A percentile compares a stretch with the other conserved stretches of the same genome.
Conservation (phyloP, 2,113 vertebrate species). For the Arothron firmamentum region DNA sequence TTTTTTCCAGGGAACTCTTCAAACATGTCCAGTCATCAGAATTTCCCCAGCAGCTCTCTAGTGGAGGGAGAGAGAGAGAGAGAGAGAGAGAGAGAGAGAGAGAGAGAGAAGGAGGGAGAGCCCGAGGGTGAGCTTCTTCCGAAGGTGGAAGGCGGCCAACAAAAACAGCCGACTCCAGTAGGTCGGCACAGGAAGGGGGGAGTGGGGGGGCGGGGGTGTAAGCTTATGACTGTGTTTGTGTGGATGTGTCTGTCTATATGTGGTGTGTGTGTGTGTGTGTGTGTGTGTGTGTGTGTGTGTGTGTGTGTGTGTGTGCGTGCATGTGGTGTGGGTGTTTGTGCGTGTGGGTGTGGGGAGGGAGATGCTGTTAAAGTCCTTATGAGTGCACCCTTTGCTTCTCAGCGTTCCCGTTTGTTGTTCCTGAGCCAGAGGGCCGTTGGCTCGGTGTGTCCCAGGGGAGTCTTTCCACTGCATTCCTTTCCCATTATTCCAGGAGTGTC, state of each 20-base stretch:
- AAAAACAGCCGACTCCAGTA: conserved; percentile 93
- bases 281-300: conserved; percentile 11
- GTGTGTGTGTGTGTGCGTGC: no score
- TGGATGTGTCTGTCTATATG: conserved; percentile 61
- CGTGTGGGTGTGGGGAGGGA: not conserved
- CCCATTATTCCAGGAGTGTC: conserved; percentile 74
- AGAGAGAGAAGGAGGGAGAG: conserved; percentile 42
- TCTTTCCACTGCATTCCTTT: conserved; percentile 74
- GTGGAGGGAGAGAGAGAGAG: conserved; percentile 20
- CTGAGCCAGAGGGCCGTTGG: conserved; percentile 79
- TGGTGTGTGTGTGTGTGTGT: conserved; percentile 61
- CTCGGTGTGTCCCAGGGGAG: conserved; percentile 78
- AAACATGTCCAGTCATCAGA: conserved; percentile 84
- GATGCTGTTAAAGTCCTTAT: conserved; percentile 78
- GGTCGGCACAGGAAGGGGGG: conserved; percentile 91
- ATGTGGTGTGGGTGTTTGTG: not conserved
- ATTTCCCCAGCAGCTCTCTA: conserved; percentile 68
- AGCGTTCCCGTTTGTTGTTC: conserved; percentile 62
- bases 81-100: conserved; percentile 33
- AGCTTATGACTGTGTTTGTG: conserved; percentile 20
- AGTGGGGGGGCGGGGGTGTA: conserved; percentile 1
- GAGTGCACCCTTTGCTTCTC: conserved; percentile 77
- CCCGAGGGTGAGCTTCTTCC: conserved; percentile 72
- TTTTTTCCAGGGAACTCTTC: conserved; percentile 69
- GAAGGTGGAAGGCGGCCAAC: conserved; percentile 83